Evolutionary conservation across 2,797 vertebrate species (phyloP), one percentile per base, ranked within the genome.

Genomic region (Thunnus albacares): DNA sequence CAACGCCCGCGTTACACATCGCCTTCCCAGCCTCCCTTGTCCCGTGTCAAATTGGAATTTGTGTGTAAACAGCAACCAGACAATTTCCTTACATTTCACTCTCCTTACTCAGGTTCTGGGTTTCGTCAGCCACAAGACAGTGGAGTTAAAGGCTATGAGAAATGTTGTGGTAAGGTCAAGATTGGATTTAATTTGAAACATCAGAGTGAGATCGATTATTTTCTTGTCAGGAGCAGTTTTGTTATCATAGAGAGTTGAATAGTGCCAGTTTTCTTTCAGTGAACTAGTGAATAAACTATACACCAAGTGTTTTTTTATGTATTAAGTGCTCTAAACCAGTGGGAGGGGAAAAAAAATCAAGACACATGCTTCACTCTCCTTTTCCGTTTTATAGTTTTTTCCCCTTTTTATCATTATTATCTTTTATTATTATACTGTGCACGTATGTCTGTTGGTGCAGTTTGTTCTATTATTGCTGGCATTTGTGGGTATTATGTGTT

Each of bases 11-110:
- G 6, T 53, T 75, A 38, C 68, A 90, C 20, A 68, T 75, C 59
- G 49, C 51, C 38, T 68, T 57, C 49, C 63, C n/a, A 59, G 43
- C 75, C 61, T 1, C 47, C 35, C 59, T 72, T 53, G 74, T 56
- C 58, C 69, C 0, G 1, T 47, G 51, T 77, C 75, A 80, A 63
- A 70, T 51, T 75, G 24, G 53, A 68, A 81, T 82, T 67, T 83
- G 65, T 85, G 71, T 76, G 57, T n/a, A 33, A 80, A 61, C 26
- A 43, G 61, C 71, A 80, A 45, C 69, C 62, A 57, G 53, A 75
- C 71, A 49, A 0, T 79, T 75, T 77, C 77, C 43, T 71, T 64
- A 41, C 59, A 56, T 88, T 80, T 75, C 69, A 71, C 64, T 58
- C 24, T 63, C 22, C 41, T 76, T 71, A 51, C 83, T 52, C 71